Conservation (phyloP, 30 jellyfish, hydroid and myxozoan species). For the Rhopilema esculentum region DNA sequence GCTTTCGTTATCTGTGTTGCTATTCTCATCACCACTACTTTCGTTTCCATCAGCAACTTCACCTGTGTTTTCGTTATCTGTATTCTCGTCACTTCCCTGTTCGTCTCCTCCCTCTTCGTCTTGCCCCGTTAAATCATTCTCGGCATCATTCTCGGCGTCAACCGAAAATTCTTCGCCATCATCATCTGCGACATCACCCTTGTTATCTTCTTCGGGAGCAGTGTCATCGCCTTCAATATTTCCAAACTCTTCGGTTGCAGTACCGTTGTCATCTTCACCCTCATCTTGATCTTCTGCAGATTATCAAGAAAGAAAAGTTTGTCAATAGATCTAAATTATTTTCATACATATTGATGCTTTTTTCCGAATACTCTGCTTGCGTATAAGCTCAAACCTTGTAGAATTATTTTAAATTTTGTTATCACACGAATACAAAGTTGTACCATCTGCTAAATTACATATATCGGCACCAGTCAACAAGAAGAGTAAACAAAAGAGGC, state of each 20-base stretch:
- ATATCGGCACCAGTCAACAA: no score
- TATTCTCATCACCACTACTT: background rate
- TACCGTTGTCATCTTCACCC: background rate
- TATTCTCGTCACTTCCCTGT: background rate
- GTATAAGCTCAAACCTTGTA: no score
- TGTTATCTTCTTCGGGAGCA: conserved; percentile 31
- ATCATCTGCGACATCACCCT: conserved; percentile 2
- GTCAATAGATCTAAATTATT: no score
- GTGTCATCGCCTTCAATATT: conserved; percentile 30
- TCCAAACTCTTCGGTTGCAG: conserved; percentile 10
- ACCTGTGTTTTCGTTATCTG: background rate
- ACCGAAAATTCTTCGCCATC: conserved; percentile 5
- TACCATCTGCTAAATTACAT: no score
- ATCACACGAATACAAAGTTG: no score
- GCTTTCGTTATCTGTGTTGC: background rate
- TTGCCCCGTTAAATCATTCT: background rate
- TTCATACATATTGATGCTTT: no score
- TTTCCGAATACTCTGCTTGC: no score
- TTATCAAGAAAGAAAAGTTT: no score
- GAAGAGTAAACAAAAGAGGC: no score
- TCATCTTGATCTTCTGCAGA: no score
- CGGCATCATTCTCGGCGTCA: conserved; percentile 17
- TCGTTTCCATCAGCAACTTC: conserved; percentile 17
- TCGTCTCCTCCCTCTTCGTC: background rate
- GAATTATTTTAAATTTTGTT: no score